Evolutionary conservation across 2,888 invertebrate genomes (phyloP), one percentile per base, ranked within the genome.

Genomic region (Phrixothrix hirtus): DNA sequence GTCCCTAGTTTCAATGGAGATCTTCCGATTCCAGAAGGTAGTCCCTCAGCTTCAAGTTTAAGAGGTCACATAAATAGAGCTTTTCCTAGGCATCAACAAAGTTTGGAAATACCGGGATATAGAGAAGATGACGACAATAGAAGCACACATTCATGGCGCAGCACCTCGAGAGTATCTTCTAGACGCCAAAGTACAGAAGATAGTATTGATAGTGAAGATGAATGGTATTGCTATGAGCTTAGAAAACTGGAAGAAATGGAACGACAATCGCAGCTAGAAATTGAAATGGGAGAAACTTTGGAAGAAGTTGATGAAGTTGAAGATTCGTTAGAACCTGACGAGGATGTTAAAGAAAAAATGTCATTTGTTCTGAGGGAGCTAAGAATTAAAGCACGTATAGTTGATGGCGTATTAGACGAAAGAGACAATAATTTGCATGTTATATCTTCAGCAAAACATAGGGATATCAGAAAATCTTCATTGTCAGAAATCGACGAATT

Each of bases 171-270:
- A 61, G 88, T 89, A 1, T 92, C 92, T 1, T 92, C 92, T 0
- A 80, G 93, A 60, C 81, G 93, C 39, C 93, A 94, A 76, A 92
- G 92, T 68, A 93, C 93, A 0, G 94, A 94, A 77, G 93, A 93
- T 64, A 92, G 92, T 65, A 93, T 94, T 48, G 94, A 94, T 72
- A 92, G 91, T 15, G 94, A 94, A 75, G 94, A 94, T 69, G 93
- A 94, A 72, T 94, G 93, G 88, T 94, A 92, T 67, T 90, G 91
- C 65, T 92, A 94, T 71, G 93, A 94, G 70, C 74, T 93, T 48
- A 79, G 90, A 45, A 92, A 93, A 74, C 75, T 94, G 25, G 92
- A 94, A 75, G 90, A 92, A 75, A 81, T 93, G 75, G 93, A 93
- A 73, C 81, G 87, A 57, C 87, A 87, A 58, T 84, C 85, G 1